Percentiles rank a stretch among this genome's conserved stretches.
These are phyloP conservation scores for Notocelia uddmanniana DNA, from an alignment of 2,888 invertebrate genomes.

Conservation along the genomic window DNA sequence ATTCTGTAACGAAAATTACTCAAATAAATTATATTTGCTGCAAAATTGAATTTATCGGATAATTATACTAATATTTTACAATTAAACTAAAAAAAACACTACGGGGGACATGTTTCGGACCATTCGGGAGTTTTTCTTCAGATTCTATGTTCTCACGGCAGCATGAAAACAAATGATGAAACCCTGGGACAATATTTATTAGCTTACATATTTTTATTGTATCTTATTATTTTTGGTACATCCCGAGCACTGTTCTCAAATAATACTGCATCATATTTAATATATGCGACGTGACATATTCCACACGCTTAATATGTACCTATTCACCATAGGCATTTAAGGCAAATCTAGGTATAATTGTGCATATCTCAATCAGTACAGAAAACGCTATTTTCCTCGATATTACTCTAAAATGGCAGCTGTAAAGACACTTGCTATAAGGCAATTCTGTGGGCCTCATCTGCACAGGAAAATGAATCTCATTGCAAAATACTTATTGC, in stretches of 20 bases:
- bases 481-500: conserved; percentile 32
- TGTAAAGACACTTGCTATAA: conserved; percentile 61
- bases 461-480: conserved; percentile 26
- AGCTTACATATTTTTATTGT: no score
- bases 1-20: no score
- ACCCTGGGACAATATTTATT: no score
- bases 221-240: neutral
- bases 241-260: neutral
- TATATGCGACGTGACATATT: neutral
- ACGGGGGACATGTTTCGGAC: no score
- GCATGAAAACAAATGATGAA: no score
- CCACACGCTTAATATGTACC: neutral
- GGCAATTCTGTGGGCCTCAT: conserved; percentile 52
- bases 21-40: no score
- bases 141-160: no score
- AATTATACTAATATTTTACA: no score
- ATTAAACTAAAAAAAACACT: no score
- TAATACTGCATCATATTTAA: conserved; percentile 15
- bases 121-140: no score
- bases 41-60: no score
- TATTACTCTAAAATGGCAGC: conserved; percentile 53
- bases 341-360: conserved; percentile 30
- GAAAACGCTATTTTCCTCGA: conserved; percentile 42
- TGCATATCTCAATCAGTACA: conserved; percentile 33
- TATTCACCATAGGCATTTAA: conserved; percentile 26